phyloP scores from a whole-genome alignment of 1,140 invertebrate species.

The Oreohelix idahoensis region DNA sequence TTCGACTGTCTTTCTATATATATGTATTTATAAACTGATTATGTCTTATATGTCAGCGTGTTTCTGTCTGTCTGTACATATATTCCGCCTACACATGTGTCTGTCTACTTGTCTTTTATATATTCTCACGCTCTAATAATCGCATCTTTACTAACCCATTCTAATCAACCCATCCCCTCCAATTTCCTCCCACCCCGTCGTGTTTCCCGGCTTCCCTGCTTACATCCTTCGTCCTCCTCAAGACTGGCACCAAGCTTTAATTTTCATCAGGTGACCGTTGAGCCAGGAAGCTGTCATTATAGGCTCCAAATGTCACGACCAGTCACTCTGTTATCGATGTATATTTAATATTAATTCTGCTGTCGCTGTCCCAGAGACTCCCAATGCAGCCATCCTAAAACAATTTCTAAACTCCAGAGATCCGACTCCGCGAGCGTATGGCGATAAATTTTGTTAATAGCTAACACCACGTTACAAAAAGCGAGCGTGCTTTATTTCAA shows the following conservation, averaged over 20 bases:
- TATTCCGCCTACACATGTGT: no score
- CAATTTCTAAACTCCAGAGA: not conserved
- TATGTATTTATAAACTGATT: not conserved
- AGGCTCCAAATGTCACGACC: not conserved
- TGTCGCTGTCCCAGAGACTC: not conserved
- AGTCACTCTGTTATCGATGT: slow-evolving; percentile 41
- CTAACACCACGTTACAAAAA: not conserved
- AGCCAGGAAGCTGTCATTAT: not conserved
- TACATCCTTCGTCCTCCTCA: not conserved
- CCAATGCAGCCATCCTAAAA: not conserved
- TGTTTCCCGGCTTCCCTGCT: not conserved
- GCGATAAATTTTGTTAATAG: not conserved
- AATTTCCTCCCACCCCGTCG: not conserved
- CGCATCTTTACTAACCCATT: not conserved
- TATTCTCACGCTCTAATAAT: no score
- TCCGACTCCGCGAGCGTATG: not conserved
- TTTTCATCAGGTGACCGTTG: not conserved
- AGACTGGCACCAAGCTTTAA: not conserved
- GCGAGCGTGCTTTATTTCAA: no score
- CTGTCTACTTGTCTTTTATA: no score
- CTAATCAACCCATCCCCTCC: not conserved
- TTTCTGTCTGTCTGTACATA: no score
- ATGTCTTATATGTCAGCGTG: no score
- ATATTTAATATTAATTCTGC: slow-evolving; percentile 44
- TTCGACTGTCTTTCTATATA: no score